Conservation (phyloP, 2,888 invertebrate genomes). For the Parnassius orleans region DNA sequence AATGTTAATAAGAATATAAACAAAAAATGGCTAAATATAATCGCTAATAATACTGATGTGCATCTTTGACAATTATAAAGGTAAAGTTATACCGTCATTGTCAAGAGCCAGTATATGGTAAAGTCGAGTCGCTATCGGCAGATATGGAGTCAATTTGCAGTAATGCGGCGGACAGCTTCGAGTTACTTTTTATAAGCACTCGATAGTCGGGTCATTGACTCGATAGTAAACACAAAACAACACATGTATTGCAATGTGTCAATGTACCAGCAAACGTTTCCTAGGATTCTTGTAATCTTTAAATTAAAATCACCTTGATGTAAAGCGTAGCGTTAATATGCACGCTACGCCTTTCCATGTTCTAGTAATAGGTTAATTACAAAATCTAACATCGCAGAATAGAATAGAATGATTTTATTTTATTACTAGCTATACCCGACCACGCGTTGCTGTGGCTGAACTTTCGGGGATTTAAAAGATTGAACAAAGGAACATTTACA, state of each 20-base stretch:
- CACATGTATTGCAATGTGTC: conserved; percentile 51
- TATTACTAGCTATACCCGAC: too few relatives aligned
- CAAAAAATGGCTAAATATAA: neutral
- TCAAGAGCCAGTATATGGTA: conserved; percentile 36
- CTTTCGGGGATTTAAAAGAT: too few relatives aligned
- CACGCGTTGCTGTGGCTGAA: too few relatives aligned
- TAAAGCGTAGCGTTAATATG: too few relatives aligned
- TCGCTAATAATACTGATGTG: neutral
- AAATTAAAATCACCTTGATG: too few relatives aligned
- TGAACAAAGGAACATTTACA: too few relatives aligned
- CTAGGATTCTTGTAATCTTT: too few relatives aligned
- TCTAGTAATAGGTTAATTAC: too few relatives aligned
- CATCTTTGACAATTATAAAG: conserved; percentile 26
- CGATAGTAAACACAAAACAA: conserved; percentile 56
- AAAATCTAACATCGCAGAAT: too few relatives aligned
- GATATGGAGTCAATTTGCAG: conserved; percentile 75
- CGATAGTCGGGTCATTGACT: conserved; percentile 57
- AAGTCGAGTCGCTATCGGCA: conserved; percentile 38
- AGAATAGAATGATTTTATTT: too few relatives aligned
- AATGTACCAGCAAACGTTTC: conserved; percentile 49
- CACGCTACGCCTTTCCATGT: too few relatives aligned
- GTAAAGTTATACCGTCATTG: conserved; percentile 33
- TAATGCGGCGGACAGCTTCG: conserved; percentile 62
- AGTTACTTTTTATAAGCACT: conserved; percentile 65
- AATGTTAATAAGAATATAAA: too few relatives aligned